phyloP scores from a whole-genome alignment of 2,113 vertebrate species.

The Alosa alosa region DNA sequence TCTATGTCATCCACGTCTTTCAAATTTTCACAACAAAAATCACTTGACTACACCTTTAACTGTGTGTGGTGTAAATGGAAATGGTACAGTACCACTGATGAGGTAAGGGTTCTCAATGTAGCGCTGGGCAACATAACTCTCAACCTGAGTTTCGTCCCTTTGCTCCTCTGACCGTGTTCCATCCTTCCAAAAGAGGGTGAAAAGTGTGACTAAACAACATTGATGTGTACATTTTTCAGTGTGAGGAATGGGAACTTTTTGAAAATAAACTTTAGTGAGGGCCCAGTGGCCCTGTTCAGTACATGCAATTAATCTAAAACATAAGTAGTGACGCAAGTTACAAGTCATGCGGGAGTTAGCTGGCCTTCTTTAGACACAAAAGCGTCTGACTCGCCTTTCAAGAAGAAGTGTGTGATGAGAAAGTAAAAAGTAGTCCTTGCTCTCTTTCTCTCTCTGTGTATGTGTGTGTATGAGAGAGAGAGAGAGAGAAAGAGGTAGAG shows the following conservation, averaged over 20 bases:
- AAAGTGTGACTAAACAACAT: background rate
- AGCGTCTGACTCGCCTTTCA: background rate
- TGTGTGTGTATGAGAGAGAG: too few relatives aligned
- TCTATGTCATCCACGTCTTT: background rate
- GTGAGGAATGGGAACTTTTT: background rate
- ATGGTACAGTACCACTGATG: conserved; percentile 73
- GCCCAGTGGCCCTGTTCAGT: too few relatives aligned
- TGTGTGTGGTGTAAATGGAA: background rate
- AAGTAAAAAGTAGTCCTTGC: background rate
- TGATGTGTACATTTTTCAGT: background rate
- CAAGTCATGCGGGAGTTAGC: background rate
- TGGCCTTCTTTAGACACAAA: background rate
- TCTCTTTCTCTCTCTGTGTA: too few relatives aligned
- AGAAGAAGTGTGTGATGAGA: background rate
- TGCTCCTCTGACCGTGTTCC: conserved; percentile 77
- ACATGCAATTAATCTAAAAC: background rate
- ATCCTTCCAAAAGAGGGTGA: conserved; percentile 62
- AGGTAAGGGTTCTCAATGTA: conserved; percentile 91
- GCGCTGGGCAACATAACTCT: conserved; percentile 85
- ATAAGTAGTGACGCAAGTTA: background rate
- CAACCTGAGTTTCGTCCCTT: conserved; percentile 79
- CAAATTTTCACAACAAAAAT: background rate
- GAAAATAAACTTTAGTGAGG: background rate
- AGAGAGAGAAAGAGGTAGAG: too few relatives aligned
- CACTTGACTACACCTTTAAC: background rate